Evolutionary conservation across 2,888 invertebrate genomes (phyloP).

Genomic region (Palloptera scutellata): DNA sequence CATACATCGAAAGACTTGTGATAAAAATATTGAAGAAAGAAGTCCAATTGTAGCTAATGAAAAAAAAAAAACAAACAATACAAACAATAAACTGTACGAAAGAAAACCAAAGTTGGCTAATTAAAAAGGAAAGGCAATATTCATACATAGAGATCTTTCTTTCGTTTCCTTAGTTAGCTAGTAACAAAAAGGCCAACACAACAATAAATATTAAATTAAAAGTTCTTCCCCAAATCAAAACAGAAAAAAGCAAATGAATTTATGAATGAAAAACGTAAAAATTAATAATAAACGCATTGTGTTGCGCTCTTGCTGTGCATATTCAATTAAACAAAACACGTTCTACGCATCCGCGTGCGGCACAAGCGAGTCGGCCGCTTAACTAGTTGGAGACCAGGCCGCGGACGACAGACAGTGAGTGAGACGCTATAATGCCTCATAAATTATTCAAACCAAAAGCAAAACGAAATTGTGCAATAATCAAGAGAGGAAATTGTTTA

Average conservation of each 20-base stretch:
- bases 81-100: too few relatives aligned
- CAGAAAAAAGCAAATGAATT: constrained; percentile 1
- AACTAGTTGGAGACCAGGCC: not conserved
- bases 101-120: too few relatives aligned
- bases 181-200: not conserved
- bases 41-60: too few relatives aligned
- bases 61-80: too few relatives aligned
- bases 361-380: constrained; percentile 7
- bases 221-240: constrained; percentile 2
- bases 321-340: constrained; percentile 25
- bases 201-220: not conserved
- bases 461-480: constrained; percentile 1
- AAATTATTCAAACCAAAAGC: not conserved
- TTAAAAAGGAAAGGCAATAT: too few relatives aligned
- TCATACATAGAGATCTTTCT: too few relatives aligned
- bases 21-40: too few relatives aligned
- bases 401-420: not conserved
- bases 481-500: not conserved
- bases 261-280: not conserved
- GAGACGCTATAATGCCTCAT: not conserved
- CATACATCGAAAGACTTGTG: too few relatives aligned
- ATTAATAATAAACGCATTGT: not conserved
- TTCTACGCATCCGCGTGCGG: constrained; percentile 22
- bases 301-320: not conserved
- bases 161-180: too few relatives aligned